Conservation (phyloP, 2,888 invertebrate species). For the Mystacides longicornis region DNA sequence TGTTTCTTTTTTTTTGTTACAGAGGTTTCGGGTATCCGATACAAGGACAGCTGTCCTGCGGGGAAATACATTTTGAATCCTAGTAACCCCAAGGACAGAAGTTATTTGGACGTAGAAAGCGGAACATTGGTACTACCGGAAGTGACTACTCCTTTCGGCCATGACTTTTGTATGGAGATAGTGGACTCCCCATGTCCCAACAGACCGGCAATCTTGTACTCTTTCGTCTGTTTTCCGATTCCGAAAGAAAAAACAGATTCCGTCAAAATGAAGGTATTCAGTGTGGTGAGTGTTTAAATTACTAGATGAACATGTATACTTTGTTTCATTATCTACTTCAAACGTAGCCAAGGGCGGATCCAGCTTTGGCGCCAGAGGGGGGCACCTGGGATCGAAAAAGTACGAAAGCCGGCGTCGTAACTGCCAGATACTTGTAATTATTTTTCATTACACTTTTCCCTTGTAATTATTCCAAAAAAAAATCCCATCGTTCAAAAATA, state of each 20-base stretch:
- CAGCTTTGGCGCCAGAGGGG: too few relatives aligned
- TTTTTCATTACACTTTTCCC: too few relatives aligned
- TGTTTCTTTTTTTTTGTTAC: background rate
- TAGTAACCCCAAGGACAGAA: constrained; percentile 28
- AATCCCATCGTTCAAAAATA: too few relatives aligned
- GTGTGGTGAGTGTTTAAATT: constrained; percentile 43
- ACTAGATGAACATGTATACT: too few relatives aligned
- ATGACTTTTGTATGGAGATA: constrained; percentile 40
- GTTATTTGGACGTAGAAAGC: constrained; percentile 17
- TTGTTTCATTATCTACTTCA: too few relatives aligned
- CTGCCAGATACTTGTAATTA: too few relatives aligned
- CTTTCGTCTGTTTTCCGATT: constrained; percentile 37
- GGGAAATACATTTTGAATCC: constrained; percentile 35
- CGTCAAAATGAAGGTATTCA: constrained; percentile 38
- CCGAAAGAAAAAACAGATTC: constrained; percentile 15
- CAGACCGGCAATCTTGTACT: constrained; percentile 27
- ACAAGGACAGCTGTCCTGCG: background rate
- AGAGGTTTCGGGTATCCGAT: background rate
- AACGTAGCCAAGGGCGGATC: too few relatives aligned
- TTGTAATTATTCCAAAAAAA: too few relatives aligned
- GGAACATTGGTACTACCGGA: constrained; percentile 24
- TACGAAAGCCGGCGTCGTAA: too few relatives aligned
- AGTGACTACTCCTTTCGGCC: constrained; percentile 11
- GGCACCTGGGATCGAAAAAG: too few relatives aligned
- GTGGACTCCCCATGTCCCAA: constrained; percentile 11